Conservation (phyloP, 2,888 invertebrate genomes). For the Liopterus haemorrhoidalis region DNA sequence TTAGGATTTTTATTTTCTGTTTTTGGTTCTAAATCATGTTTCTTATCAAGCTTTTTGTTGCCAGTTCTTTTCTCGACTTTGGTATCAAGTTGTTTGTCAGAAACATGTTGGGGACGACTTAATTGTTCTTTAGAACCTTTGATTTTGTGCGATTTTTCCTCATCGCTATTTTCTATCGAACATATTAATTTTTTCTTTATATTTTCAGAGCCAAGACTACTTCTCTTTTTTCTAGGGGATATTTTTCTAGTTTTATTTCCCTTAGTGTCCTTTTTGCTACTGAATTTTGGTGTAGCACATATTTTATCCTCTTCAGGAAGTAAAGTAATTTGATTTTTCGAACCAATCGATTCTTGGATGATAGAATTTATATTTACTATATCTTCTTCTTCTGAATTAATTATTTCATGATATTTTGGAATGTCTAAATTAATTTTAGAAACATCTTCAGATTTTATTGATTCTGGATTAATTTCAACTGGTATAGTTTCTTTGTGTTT, state of each 20-base stretch:
- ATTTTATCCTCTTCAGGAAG: conserved; percentile 14
- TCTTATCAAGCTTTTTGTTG: background rate
- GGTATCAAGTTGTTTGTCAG: background rate
- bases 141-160: too few relatives aligned
- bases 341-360: background rate
- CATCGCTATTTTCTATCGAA: conserved; percentile 2
- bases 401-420: too few relatives aligned
- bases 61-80: background rate
- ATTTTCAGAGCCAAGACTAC: too few relatives aligned
- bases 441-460: too few relatives aligned
- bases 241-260: conserved; percentile 1
- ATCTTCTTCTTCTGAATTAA: background rate
- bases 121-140: too few relatives aligned
- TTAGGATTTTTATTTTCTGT: background rate
- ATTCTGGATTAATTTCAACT: too few relatives aligned
- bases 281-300: conserved; percentile 19
- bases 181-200: conserved; percentile 1
- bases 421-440: too few relatives aligned
- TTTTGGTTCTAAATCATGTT: conserved; percentile 5
- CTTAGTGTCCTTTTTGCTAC: conserved; percentile 14
- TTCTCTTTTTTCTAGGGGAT: conserved; percentile 14
- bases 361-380: background rate
- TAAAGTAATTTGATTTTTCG: too few relatives aligned
- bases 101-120: conserved; percentile 1
- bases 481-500: too few relatives aligned